phyloP scores from a whole-genome alignment of 2,888 invertebrate species.

The Buathra laborator region DNA sequence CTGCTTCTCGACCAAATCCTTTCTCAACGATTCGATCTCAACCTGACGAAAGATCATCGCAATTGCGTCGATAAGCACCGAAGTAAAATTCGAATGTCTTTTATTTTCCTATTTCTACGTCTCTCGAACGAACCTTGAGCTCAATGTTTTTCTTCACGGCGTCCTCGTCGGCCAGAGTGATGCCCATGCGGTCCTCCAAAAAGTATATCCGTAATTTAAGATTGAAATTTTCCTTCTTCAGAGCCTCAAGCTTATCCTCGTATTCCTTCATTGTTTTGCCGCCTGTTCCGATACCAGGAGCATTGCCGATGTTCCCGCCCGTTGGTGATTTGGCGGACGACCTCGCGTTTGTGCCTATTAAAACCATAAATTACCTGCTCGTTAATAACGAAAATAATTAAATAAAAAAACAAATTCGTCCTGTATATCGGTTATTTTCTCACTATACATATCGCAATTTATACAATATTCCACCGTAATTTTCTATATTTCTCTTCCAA shows the following conservation, averaged over 20 bases:
- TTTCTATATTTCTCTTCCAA: conserved; percentile 40
- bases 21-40: conserved; percentile 91
- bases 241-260: conserved; percentile 93
- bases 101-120: not conserved
- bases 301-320: conserved; percentile 51
- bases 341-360: conserved; percentile 77
- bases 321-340: conserved; percentile 77
- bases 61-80: not conserved
- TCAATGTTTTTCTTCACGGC: conserved; percentile 89
- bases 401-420: not conserved
- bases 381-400: conserved; percentile 32
- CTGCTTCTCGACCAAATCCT: conserved; percentile 93
- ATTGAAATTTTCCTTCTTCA: conserved; percentile 97
- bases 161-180: conserved; percentile 90
- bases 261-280: conserved; percentile 95
- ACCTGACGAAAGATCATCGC: conserved; percentile 86
- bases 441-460: conserved; percentile 59
- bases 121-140: conserved; percentile 86
- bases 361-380: conserved; percentile 48
- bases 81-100: not conserved
- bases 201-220: conserved; percentile 96
- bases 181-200: conserved; percentile 93
- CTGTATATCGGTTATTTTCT: not conserved
- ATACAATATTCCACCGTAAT: conserved; percentile 32
- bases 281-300: conserved; percentile 76